Conservation (phyloP, 2,797 vertebrate species). For the Tenualosa thibaudeaui region DNA sequence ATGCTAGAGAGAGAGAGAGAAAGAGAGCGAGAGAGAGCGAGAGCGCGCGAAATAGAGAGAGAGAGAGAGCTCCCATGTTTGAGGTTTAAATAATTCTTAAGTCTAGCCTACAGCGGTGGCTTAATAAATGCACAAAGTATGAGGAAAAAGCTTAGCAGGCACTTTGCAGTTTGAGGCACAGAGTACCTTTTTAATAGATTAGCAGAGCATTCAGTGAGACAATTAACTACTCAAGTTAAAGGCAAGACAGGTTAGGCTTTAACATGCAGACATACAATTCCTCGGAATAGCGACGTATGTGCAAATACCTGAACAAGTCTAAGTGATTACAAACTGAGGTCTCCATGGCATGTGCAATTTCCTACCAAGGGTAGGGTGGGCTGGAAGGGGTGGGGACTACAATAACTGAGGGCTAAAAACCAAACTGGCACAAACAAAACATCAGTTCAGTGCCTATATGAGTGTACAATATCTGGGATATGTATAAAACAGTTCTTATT, state of each 20-base stretch:
- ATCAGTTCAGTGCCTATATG: neutral
- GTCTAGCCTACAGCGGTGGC: neutral
- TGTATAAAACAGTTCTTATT: neutral
- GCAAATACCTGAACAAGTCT: slow-evolving; percentile 2
- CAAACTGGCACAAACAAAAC: neutral
- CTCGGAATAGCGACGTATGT: neutral
- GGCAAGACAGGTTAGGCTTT: slow-evolving; percentile 12
- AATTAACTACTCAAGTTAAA: neutral
- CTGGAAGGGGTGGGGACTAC: neutral
- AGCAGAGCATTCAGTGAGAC: neutral
- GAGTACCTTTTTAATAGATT: slow-evolving; percentile 19
- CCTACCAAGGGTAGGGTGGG: neutral
- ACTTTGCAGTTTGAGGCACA: neutral
- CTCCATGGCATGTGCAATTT: neutral
- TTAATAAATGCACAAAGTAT: neutral
- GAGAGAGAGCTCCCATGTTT: too few relatives aligned
- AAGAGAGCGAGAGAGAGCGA: neutral
- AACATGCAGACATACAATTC: slow-evolving; percentile 16
- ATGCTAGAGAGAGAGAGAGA: slow-evolving; percentile 3
- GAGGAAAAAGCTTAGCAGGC: neutral
- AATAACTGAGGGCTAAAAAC: neutral
- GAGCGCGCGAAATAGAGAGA: too few relatives aligned
- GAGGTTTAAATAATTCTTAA: too few relatives aligned
- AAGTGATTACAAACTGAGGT: slow-evolving; percentile 11
- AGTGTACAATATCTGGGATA: slow-evolving; percentile 14